phyloP scores from a whole-genome alignment of 2,888 invertebrate species.

The Neuroscelio doddi region DNA sequence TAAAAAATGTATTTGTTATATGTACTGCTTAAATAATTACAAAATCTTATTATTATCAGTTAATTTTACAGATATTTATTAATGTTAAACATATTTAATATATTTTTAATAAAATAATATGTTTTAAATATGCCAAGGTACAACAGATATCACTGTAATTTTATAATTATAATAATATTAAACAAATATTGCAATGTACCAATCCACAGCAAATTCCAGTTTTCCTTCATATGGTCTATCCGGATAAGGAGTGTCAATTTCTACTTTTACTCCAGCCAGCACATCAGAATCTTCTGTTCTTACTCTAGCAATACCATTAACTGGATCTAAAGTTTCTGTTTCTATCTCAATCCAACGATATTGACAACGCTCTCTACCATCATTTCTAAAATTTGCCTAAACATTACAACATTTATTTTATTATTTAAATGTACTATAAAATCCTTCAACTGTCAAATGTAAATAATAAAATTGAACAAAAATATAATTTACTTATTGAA shows the following conservation, averaged over 20 bases:
- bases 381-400: constrained; percentile 88
- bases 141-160: too few species aligned
- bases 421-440: too few species aligned
- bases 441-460: too few species aligned
- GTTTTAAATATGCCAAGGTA: too few species aligned
- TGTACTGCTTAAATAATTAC: too few species aligned
- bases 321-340: constrained; percentile 87
- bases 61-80: too few species aligned
- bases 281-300: constrained; percentile 94
- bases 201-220: constrained; percentile 96
- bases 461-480: not conserved
- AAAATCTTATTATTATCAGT: too few species aligned
- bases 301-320: constrained; percentile 89
- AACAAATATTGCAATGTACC: constrained; percentile 79
- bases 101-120: too few species aligned
- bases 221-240: constrained; percentile 86
- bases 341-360: constrained; percentile 91
- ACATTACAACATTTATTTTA: too few species aligned
- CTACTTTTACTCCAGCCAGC: constrained; percentile 92
- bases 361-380: constrained; percentile 85
- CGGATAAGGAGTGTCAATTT: constrained; percentile 85
- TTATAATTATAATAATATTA: too few species aligned
- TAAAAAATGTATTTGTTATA: too few species aligned
- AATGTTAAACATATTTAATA: too few species aligned
- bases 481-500: constrained; percentile 6